Conservation (phyloP, 92 coral and sea anemone genomes). For the Porites cylindrica region DNA sequence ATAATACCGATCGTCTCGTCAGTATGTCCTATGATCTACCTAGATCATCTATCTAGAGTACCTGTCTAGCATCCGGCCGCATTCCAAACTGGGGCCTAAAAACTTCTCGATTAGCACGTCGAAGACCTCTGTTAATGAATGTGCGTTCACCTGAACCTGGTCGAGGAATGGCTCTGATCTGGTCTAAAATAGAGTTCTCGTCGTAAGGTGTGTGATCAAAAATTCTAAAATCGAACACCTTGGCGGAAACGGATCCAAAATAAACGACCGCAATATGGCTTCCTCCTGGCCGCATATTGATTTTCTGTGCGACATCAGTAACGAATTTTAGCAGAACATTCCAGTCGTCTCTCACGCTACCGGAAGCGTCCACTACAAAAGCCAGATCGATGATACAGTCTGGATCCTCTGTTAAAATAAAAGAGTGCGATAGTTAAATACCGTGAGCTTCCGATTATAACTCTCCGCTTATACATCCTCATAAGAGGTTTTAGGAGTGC, state of each 20-base stretch:
- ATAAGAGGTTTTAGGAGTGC: no score
- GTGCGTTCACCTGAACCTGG: background rate
- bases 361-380: slow-evolving; percentile 43
- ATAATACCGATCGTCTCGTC: no score
- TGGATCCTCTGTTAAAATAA: slow-evolving; percentile 26
- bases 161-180: background rate
- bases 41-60: background rate
- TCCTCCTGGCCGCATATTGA: slow-evolving; percentile 16
- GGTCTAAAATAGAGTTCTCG: background rate
- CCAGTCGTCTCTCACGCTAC: slow-evolving; percentile 42
- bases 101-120: slow-evolving; percentile 14
- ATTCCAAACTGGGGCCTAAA: slow-evolving; percentile 22
- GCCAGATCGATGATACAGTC: slow-evolving; percentile 31
- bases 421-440: background rate
- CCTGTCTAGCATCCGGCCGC: slow-evolving; percentile 33
- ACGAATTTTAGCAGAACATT: background rate
- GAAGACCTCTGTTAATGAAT: slow-evolving; percentile 39
- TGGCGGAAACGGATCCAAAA: slow-evolving; percentile 18
- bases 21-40: no score
- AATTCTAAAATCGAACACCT: slow-evolving; percentile 19
- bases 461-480: no score
- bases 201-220: slow-evolving; percentile 8
- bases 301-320: background rate
- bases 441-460: no score
- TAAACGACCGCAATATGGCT: slow-evolving; percentile 22